Base-by-base conservation (phyloP, 2,888 invertebrate species). In the Drosophila glabriapex region DNA sequence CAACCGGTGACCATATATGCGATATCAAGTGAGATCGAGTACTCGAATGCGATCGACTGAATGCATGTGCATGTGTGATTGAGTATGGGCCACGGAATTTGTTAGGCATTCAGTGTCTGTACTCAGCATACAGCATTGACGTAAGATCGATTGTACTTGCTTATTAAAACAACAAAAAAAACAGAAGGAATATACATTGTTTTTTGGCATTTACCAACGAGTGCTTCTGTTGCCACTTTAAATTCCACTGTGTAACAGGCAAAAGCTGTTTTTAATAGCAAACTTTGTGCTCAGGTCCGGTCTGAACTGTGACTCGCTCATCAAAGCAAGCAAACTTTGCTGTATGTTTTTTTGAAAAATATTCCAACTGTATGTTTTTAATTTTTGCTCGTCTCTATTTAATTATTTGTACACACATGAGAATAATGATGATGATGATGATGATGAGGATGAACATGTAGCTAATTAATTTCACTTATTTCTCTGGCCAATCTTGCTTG, bases 391-490 rank as follows among this genome's bases (percentile, higher is more conserved):
- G 71, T 68, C 80, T 87, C 84, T 72, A 88, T 86, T 85, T 80
- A 86, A 88, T 87, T 87, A 87, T 85, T 83, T 78, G 78, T 78
- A 75, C 72, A 59, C 25, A 16, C 9, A 25, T 63, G 74, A 58
- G 61, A 70, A 76, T 83, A 83, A 39, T 54, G 35, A 35, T 22
- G 54, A 25, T n/a, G 53, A 31, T 67, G 74, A 58, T 54, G 33
- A 22, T 31, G 54, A 35, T 35, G n/a, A n/a, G n/a, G 54, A 19
- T 67, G 74, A 58, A 65, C 80, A 78, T 84, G 85, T 82, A 75
- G 76, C 74, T 82, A 85, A 85, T 87, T 87, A 87, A 85, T 85
- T 80, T 83, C 83, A 85, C 80, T 83, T 76, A 76, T 71, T 72
- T 69, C 73, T 49, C 52, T 63, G 63, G 64, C 68, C 71, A 70